These are phyloP conservation scores for Brachionus paranguensis DNA, from an alignment of 1,140 invertebrate species.

Conservation along the genomic window DNA sequence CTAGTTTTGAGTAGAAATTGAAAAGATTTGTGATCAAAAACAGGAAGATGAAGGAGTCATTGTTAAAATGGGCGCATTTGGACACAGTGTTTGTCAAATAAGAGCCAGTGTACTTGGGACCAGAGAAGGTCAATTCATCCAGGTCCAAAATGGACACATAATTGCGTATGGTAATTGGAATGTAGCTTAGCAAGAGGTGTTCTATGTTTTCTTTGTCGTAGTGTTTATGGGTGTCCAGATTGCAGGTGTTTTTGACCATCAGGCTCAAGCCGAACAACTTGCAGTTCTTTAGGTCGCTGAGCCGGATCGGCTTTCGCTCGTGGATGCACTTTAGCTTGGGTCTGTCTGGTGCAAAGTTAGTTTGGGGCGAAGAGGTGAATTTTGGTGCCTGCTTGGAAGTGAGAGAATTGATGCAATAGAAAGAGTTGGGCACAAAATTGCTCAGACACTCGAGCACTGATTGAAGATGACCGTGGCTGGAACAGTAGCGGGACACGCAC, in stretches of 20 bases:
- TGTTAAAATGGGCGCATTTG: neutral
- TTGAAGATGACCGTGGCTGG: neutral
- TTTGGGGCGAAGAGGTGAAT: slow-evolving; percentile 18
- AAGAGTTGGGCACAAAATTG: slow-evolving; percentile 39
- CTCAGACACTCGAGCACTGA: neutral
- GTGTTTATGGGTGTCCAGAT: neutral
- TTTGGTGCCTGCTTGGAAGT: neutral
- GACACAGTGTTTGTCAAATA: neutral
- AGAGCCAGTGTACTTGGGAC: slow-evolving; percentile 19
- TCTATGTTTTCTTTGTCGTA: neutral
- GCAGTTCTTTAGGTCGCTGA: slow-evolving; percentile 5
- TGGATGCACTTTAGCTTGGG: slow-evolving; percentile 4
- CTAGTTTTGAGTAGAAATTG: neutral
- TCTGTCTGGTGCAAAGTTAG: neutral
- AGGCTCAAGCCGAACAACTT: slow-evolving; percentile 34
- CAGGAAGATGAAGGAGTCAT: neutral
- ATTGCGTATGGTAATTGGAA: slow-evolving; percentile 14
- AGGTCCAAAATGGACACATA: slow-evolving; percentile 37
- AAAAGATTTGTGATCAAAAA: slow-evolving; percentile 16
- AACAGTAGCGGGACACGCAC: slow-evolving; percentile 5
- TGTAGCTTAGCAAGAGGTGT: neutral
- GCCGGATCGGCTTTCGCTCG: slow-evolving; percentile 13
- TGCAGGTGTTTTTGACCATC: neutral
- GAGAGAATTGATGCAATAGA: slow-evolving; percentile 4
- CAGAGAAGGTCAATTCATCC: neutral